Evolutionary conservation across 2,797 vertebrate genomes (phyloP).

Genomic region (Cossypha dichroa): DNA sequence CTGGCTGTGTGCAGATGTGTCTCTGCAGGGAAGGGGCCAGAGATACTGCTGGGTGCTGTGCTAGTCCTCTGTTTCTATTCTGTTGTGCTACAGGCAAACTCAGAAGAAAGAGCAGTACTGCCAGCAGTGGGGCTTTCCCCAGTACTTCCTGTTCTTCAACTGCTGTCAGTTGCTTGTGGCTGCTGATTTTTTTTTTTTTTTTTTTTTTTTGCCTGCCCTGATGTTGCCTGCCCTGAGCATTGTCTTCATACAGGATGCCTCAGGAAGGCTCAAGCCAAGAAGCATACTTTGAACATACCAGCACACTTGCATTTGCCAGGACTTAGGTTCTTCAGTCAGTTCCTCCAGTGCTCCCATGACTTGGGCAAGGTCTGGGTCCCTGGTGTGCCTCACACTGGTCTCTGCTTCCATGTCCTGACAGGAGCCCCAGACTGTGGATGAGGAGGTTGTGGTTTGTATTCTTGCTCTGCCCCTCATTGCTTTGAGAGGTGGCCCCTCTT

Average conservation of each 20-base stretch:
- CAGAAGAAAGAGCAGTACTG: neutral
- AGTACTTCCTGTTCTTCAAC: neutral
- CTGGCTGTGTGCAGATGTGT: neutral
- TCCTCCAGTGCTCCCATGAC: neutral
- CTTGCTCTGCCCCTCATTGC: neutral
- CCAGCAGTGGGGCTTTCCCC: neutral
- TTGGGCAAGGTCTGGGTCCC: neutral
- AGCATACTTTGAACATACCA: neutral
- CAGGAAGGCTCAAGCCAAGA: neutral
- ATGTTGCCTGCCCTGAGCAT: accelerated
- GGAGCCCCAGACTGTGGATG: neutral
- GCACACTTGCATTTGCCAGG: neutral
- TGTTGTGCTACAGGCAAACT: neutral
- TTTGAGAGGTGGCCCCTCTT: neutral
- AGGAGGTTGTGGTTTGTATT: neutral
- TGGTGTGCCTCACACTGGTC: neutral
- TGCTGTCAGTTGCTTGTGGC: neutral
- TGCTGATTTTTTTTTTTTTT: neutral
- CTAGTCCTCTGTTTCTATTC: neutral
- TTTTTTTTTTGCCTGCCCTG: neutral
- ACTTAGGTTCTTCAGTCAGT: neutral
- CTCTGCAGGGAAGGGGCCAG: accelerated
- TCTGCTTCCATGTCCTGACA: neutral
- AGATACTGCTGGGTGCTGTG: accelerated
- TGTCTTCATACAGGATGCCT: neutral